Percentiles rank a stretch among this genome's conserved stretches.
phyloP scores from a whole-genome alignment of 2,113 vertebrate species.

The Lepus timidus region DNA sequence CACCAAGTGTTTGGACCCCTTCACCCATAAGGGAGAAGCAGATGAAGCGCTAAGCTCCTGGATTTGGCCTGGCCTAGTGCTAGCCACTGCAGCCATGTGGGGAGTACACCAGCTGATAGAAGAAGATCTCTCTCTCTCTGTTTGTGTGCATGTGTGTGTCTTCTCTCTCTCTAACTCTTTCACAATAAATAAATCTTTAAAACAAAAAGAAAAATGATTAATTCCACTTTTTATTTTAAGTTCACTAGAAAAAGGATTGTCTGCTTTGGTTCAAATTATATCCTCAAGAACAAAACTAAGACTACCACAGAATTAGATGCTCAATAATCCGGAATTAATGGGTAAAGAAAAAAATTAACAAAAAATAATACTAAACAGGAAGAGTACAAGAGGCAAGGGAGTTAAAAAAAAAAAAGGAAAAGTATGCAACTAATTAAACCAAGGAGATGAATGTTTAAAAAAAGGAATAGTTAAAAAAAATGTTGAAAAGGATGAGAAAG shows the following conservation, averaged over 20 bases:
- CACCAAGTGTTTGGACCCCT: too few relatives aligned
- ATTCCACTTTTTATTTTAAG: background rate
- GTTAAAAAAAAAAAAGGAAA: background rate
- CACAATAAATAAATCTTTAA: too few relatives aligned
- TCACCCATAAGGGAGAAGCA: too few relatives aligned
- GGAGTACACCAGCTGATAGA: too few relatives aligned
- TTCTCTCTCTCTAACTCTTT: too few relatives aligned
- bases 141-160: too few relatives aligned
- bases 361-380: conserved; percentile 32
- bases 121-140: too few relatives aligned
- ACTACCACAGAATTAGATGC: background rate
- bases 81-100: too few relatives aligned
- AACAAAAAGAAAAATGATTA: background rate
- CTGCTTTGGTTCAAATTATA: background rate
- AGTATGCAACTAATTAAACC: background rate
- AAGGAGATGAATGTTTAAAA: background rate
- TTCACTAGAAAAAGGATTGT: background rate
- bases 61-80: too few relatives aligned
- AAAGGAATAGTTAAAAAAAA: conserved; percentile 5
- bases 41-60: too few relatives aligned
- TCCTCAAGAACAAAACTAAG: background rate
- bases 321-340: background rate
- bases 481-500: background rate
- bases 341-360: background rate
- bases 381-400: background rate